phyloP scores from a whole-genome alignment of 2,797 vertebrate genomes.

The Hyperoplus lanceolatus region DNA sequence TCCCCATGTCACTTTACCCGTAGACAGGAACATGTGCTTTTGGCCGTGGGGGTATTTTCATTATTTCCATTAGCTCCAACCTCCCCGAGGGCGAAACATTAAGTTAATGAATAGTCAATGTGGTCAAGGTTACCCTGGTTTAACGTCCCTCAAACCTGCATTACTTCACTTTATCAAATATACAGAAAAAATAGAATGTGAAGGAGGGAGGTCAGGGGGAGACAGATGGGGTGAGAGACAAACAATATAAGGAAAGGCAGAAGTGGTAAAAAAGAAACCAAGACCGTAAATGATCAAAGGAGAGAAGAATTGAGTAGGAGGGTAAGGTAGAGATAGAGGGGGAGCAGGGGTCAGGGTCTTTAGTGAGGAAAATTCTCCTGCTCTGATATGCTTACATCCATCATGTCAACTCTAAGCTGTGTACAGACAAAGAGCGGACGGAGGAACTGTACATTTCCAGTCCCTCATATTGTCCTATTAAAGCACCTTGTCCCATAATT shows the following conservation, averaged over 20 bases:
- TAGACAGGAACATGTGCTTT: constrained; percentile 40
- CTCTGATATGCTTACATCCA: constrained; percentile 42
- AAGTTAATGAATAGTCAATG: constrained; percentile 53
- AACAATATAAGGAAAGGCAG: not conserved
- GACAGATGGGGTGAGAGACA: not conserved
- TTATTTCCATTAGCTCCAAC: constrained; percentile 49
- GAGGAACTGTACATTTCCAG: constrained; percentile 58
- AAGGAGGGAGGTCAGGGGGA: not conserved
- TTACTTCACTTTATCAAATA: constrained; percentile 50
- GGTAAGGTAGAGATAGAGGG: constrained; percentile 11
- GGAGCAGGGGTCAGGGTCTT: constrained; percentile 50
- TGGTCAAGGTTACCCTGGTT: constrained; percentile 53
- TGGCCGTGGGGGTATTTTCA: constrained; percentile 23
- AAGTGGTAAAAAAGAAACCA: constrained; percentile 1
- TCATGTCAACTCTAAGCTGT: too few relatives aligned
- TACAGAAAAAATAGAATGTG: constrained; percentile 1
- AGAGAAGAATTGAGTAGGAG: not conserved
- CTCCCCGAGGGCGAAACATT: constrained; percentile 11
- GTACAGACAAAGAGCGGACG: constrained; percentile 11
- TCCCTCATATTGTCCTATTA: constrained; percentile 54
- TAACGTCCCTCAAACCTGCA: constrained; percentile 35
- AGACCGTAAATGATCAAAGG: not conserved
- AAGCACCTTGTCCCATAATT: constrained; percentile 63
- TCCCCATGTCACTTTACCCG: constrained; percentile 46
- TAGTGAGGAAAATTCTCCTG: constrained; percentile 51